Evolutionary conservation across 2,113 vertebrate genomes (phyloP).

Genomic region (Passer domesticus): DNA sequence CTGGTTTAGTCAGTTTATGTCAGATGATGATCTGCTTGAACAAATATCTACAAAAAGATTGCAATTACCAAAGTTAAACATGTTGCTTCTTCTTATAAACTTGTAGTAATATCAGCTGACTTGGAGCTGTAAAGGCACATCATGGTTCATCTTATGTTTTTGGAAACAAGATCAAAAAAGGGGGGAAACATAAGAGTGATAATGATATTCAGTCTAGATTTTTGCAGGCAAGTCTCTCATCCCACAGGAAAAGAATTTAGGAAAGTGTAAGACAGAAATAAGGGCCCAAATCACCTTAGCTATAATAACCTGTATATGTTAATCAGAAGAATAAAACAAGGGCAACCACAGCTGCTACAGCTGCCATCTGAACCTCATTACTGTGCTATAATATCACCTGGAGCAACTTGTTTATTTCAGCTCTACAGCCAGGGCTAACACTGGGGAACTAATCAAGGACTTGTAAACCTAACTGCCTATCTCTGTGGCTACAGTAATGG

Average conservation of each 20-base stretch:
- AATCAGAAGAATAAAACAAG: conserved; percentile 18
- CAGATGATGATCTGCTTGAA: neutral
- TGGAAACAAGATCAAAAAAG: neutral
- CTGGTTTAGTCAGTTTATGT: neutral
- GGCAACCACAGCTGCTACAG: neutral
- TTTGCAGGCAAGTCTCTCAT: neutral
- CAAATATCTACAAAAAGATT: neutral
- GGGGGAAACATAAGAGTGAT: neutral
- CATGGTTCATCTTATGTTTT: neutral
- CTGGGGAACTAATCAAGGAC: conserved; percentile 41
- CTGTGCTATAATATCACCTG: neutral
- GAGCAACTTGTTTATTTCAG: conserved; percentile 25
- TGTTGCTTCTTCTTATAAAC: neutral
- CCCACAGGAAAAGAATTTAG: neutral
- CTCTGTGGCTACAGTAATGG: neutral
- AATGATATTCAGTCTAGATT: neutral
- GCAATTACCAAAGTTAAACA: neutral
- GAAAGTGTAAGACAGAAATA: neutral
- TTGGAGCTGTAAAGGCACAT: neutral
- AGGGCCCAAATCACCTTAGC: neutral
- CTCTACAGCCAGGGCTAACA: neutral
- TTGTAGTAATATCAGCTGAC: neutral
- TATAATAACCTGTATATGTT: neutral
- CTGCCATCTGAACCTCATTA: neutral
- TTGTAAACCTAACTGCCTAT: conserved; percentile 17